Percentiles rank a stretch among this genome's conserved stretches.
These are phyloP conservation scores for Chrysochloris asiatica DNA, from an alignment of 2,113 vertebrate species.

Conservation along the genomic window DNA sequence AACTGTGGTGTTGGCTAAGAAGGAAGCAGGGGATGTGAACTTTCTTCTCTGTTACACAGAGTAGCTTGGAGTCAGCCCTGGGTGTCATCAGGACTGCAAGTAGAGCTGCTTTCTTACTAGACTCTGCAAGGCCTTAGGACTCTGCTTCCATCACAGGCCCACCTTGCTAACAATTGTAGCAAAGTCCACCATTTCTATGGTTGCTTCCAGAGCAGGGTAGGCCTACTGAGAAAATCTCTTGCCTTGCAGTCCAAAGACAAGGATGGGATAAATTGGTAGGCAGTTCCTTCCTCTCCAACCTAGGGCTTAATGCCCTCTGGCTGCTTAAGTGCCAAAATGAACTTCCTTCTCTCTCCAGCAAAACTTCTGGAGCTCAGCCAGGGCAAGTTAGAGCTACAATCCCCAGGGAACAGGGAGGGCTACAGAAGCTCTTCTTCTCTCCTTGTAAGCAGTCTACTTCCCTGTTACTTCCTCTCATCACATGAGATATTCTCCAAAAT, in stretches of 20 bases:
- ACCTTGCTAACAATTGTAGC: background rate
- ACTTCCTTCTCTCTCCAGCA: constrained; percentile 2
- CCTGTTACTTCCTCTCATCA: background rate
- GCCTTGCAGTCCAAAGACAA: background rate
- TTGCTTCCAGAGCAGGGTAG: constrained; percentile 7
- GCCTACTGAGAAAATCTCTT: constrained; percentile 43
- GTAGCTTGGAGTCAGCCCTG: background rate
- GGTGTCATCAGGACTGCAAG: background rate
- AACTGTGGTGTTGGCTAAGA: constrained; percentile 13
- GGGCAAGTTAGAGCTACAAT: background rate
- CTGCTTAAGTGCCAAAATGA: constrained; percentile 24
- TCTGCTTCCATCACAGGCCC: background rate
- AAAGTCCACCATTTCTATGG: background rate
- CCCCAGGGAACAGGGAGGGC: background rate
- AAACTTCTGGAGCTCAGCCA: background rate
- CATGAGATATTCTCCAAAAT: constrained; percentile 7
- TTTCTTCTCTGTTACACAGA: background rate
- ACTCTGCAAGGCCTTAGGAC: constrained; percentile 15
- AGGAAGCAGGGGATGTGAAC: background rate
- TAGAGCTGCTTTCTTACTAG: constrained; percentile 1
- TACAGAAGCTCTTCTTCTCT: background rate
- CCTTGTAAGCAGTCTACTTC: background rate
- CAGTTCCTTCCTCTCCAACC: constrained; percentile 30
- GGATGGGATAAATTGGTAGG: constrained; percentile 9
- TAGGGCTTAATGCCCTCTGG: background rate